Evolutionary conservation across 2,113 vertebrate genomes (phyloP).

Genomic region (Numenius arquata): DNA sequence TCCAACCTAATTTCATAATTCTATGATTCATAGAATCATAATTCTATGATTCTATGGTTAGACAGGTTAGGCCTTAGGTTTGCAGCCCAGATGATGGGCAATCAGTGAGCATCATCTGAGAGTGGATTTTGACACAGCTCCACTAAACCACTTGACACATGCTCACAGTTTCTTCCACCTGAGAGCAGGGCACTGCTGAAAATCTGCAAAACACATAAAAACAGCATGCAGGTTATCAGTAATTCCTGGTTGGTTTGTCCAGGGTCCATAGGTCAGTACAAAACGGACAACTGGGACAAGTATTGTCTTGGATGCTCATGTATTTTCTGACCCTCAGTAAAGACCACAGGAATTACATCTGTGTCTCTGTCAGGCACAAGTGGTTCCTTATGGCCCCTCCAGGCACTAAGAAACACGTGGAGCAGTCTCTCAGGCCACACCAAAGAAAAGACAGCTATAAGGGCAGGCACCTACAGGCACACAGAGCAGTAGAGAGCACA

Average conservation of each 20-base stretch:
- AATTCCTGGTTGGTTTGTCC: neutral
- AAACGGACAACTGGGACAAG: neutral
- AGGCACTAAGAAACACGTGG: neutral
- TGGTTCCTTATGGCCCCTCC: neutral
- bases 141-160: neutral
- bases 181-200: neutral
- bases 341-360: neutral
- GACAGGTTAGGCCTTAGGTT: neutral
- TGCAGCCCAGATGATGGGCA: neutral
- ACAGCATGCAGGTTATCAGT: neutral
- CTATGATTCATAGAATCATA: too few relatives aligned
- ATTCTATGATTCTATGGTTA: neutral
- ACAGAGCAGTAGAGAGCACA: neutral
- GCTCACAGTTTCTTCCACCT: neutral
- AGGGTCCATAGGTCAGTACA: neutral
- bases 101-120: neutral
- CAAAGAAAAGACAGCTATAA: neutral
- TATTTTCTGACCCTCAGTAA: neutral
- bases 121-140: neutral
- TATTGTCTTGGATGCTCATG: fast-evolving
- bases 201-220: neutral
- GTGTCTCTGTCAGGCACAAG: neutral
- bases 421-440: neutral
- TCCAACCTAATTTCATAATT: too few relatives aligned
- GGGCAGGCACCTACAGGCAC: neutral